phyloP scores from a whole-genome alignment of 2,113 vertebrate genomes.

The Pseudorhombus dupliciocellatus region DNA sequence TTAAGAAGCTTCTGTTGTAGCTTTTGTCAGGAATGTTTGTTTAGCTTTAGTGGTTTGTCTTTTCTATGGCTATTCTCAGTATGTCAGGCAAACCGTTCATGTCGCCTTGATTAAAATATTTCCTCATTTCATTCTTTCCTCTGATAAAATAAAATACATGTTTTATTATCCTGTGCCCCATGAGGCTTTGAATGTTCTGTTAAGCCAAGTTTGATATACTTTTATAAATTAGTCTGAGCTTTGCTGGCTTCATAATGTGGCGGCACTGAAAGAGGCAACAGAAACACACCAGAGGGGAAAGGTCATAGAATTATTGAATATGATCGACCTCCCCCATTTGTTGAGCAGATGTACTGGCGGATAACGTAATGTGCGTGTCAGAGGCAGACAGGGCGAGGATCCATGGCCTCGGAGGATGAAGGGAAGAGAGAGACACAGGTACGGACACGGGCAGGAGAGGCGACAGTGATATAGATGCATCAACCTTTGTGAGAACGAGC shows the following conservation, averaged over 20 bases:
- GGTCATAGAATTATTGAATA: conserved; percentile 76
- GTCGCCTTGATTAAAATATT: no score
- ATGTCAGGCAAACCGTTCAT: no score
- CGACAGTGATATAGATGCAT: conserved; percentile 68
- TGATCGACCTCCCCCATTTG: conserved; percentile 73
- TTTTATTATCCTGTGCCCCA: no score
- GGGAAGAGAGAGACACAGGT: conserved; percentile 23
- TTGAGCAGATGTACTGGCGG: conserved; percentile 62
- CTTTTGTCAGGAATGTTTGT: no score
- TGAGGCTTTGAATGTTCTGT: no score
- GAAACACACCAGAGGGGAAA: conserved; percentile 60
- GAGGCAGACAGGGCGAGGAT: conserved; percentile 58
- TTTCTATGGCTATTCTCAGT: no score
- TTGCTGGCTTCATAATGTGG: not conserved
- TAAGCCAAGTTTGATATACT: no score
- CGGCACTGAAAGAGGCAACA: conserved; percentile 30
- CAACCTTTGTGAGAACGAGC: conserved; percentile 53
- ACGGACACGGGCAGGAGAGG: conserved; percentile 24
- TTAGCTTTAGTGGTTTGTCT: no score
- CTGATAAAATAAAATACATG: no score
- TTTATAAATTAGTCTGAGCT: no score
- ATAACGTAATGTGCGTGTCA: conserved; percentile 75
- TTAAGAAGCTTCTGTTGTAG: no score
- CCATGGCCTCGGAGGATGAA: conserved; percentile 37
- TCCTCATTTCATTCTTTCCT: no score